Base-by-base conservation (phyloP, 2,888 invertebrate genomes). In the Lochmaea capreae region DNA sequence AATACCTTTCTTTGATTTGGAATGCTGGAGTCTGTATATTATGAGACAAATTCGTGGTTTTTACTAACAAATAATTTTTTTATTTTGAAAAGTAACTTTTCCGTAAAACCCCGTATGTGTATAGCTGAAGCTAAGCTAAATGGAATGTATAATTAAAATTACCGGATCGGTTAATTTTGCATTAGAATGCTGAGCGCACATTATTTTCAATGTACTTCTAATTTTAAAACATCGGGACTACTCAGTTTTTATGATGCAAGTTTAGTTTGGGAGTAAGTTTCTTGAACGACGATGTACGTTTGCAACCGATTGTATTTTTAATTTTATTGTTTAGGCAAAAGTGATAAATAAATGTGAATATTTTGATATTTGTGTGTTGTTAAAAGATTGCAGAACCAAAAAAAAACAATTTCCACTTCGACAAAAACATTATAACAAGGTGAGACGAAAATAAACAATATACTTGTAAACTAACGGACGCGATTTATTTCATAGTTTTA, bases 201-300 rank as follows among this genome's bases (percentile, higher is more conserved):
- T 62, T 65, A 57, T 42, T 78, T 78, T 80, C 74, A 77, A 78
- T 79, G 79, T 78, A 77, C 75, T 76, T 63, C 81, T 81, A 81
- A 80, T 79, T 75, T 80, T 81, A 81, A 80, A 80, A 78, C 79
- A 77, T 78, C 79, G 74, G 77, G 66, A 61, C 73, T 69, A 67
- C 71, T 57, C 75, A 71, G 61, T 63, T 65, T 46, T 54, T 66
- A 65, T 69, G 54, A 58, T 66, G 62, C 61, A 65, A 65, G 65
- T 49, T 73, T 73, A 73, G 73, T 73, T 67, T 49, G 54, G 69
- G 65, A 69, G 67, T 62, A 68, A 61, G 42, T 63, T 16, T 66
- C 57, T 52, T 72, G 71, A 74, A 72, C 61, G 76, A 66, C 65
- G 76, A 71, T 67, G 76, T 76, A 68, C 68, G 69, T 54, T 58